phyloP scores from a whole-genome alignment of 2,113 vertebrate genomes.

The Mesitornis unicolor region DNA sequence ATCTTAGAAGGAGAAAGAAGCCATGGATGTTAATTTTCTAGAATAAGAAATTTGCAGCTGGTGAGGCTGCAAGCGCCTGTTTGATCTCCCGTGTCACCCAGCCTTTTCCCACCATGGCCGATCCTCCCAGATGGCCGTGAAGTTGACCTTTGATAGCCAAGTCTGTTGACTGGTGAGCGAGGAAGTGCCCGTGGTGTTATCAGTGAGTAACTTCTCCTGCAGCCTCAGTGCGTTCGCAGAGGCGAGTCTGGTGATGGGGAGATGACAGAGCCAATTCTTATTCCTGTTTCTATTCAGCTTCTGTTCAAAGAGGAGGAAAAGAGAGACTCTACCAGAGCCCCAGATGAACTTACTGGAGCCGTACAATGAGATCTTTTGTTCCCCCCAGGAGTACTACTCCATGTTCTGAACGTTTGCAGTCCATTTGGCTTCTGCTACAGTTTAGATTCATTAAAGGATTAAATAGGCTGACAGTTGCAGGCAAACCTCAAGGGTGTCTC shows the following conservation, averaged over 20 bases:
- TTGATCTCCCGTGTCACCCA: neutral
- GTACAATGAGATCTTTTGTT: conserved; percentile 74
- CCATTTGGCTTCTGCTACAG: conserved; percentile 69
- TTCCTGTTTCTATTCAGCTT: conserved; percentile 69
- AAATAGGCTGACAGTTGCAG: conserved; percentile 51
- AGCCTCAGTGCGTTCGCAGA: conserved; percentile 60
- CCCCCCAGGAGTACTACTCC: conserved; percentile 34
- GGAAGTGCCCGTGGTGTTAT: conserved; percentile 19
- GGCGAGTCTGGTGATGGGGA: conserved; percentile 27
- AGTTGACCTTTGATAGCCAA: conserved; percentile 1
- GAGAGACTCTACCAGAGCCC: conserved; percentile 60
- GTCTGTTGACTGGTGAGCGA: neutral
- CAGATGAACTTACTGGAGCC: conserved; percentile 50
- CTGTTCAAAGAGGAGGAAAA: conserved; percentile 66
- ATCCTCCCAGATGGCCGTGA: conserved; percentile 10
- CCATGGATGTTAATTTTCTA: neutral
- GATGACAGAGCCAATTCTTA: conserved; percentile 63
- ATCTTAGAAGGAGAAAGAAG: neutral
- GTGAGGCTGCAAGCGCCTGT: neutral
- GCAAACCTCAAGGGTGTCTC: neutral
- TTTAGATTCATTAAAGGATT: conserved; percentile 67
- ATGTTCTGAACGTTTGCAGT: neutral
- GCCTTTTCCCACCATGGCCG: neutral
- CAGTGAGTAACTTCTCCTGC: conserved; percentile 28
- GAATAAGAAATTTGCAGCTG: neutral